Conservation (phyloP, 2,888 invertebrate species). For the Gari tellinella region DNA sequence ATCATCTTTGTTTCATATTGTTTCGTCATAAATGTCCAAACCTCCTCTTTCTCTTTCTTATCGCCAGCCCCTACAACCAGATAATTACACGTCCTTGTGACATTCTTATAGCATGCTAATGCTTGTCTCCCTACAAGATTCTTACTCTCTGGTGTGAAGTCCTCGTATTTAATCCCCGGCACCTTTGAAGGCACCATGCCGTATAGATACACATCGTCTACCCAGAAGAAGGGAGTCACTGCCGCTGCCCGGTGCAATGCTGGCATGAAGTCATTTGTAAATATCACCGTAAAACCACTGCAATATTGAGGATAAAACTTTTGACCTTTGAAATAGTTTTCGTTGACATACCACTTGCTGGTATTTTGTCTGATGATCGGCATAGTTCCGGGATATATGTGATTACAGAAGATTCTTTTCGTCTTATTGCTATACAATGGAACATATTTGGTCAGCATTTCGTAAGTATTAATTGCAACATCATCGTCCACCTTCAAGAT, state of each 20-base stretch:
- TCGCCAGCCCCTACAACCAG: constrained; percentile 37
- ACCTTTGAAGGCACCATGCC: constrained; percentile 49
- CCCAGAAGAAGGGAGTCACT: constrained; percentile 60
- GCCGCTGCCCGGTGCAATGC: constrained; percentile 45
- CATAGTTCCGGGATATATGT: constrained; percentile 50
- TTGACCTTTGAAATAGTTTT: constrained; percentile 41
- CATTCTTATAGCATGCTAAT: constrained; percentile 44
- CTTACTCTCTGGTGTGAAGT: constrained; percentile 24
- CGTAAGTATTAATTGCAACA: constrained; percentile 64
- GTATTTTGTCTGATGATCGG: constrained; percentile 46
- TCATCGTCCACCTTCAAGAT: constrained; percentile 72
- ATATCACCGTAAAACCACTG: constrained; percentile 54
- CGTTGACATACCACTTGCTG: constrained; percentile 51
- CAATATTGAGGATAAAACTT: constrained; percentile 55
- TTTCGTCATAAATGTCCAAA: constrained; percentile 51
- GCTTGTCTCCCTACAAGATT: constrained; percentile 19
- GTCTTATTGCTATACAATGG: constrained; percentile 33
- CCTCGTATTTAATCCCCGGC: constrained; percentile 43
- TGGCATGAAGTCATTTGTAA: constrained; percentile 55
- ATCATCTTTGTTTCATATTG: constrained; percentile 5
- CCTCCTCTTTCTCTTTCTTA: constrained; percentile 19
- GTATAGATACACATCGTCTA: constrained; percentile 57
- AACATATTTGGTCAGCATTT: constrained; percentile 33
- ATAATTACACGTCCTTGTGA: constrained; percentile 37
- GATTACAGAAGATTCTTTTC: constrained; percentile 55